Evolutionary conservation across 1,140 invertebrate genomes (phyloP).

Genomic region (Caerostris darwini): DNA sequence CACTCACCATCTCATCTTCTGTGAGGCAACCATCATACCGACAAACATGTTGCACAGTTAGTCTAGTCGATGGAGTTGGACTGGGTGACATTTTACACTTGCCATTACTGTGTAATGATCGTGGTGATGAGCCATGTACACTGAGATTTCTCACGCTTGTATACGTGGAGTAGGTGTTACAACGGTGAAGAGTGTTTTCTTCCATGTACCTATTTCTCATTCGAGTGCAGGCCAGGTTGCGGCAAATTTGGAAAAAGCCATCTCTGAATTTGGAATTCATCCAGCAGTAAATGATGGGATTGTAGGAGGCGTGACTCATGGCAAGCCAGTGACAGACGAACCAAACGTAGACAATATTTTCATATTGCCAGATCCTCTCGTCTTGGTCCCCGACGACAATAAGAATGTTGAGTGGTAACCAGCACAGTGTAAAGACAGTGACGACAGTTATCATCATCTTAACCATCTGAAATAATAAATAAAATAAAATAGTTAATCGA

Average conservation of each 20-base stretch:
- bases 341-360: constrained; percentile 87
- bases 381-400: constrained; percentile 80
- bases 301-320: constrained; percentile 95
- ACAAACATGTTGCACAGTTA: constrained; percentile 61
- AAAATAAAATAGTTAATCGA: background rate
- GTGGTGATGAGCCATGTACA: constrained; percentile 36
- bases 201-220: constrained; percentile 42
- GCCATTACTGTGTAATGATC: constrained; percentile 37
- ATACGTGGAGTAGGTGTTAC: constrained; percentile 73
- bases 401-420: constrained; percentile 82
- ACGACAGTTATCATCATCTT: constrained; percentile 84
- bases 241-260: constrained; percentile 80
- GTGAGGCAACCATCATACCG: constrained; percentile 62
- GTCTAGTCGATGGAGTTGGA: constrained; percentile 54
- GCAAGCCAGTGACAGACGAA: constrained; percentile 92
- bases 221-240: constrained; percentile 22
- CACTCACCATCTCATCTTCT: constrained; percentile 58
- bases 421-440: constrained; percentile 82
- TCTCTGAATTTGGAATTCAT: constrained; percentile 91
- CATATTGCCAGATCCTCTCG: constrained; percentile 76
- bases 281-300: constrained; percentile 96
- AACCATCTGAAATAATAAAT: constrained; percentile 85
- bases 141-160: constrained; percentile 76
- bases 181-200: constrained; percentile 53
- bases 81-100: constrained; percentile 13